A percentile compares a stretch with the other conserved stretches of the same genome.
These are phyloP conservation scores for Brachionus calyciflorus DNA, from an alignment of 1,140 invertebrate genomes.

Conservation along the genomic window DNA sequence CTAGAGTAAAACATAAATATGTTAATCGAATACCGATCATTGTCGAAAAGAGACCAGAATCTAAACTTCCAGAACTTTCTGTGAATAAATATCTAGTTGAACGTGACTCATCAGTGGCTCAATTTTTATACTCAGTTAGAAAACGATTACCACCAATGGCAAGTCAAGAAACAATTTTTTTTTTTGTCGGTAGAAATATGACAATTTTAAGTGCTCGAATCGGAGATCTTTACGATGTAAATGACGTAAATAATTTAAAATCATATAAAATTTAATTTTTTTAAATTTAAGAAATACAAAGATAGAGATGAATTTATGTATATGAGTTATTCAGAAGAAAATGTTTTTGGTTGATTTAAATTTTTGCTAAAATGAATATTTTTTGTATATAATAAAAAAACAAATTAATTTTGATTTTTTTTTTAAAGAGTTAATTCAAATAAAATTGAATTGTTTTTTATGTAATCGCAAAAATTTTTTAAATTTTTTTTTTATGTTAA, in stretches of 20 bases:
- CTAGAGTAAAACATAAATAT: slow-evolving; percentile 97
- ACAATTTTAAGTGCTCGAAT: neutral
- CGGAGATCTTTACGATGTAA: neutral
- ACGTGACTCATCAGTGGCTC: slow-evolving; percentile 95
- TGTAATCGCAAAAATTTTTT: too few relatives aligned
- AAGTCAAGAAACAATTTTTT: slow-evolving; percentile 36
- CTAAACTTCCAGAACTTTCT: slow-evolving; percentile 93
- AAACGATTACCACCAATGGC: slow-evolving; percentile 66
- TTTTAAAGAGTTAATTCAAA: neutral
- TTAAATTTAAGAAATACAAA: slow-evolving; percentile 1
- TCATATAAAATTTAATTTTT: too few relatives aligned
- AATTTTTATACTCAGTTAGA: slow-evolving; percentile 97
- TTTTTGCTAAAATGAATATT: neutral
- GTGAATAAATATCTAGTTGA: slow-evolving; percentile 99
- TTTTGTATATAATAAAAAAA: neutral
- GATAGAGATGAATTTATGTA: slow-evolving; percentile 44
- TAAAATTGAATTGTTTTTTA: neutral
- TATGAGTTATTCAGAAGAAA: slow-evolving; percentile 34
- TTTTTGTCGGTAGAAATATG: slow-evolving; percentile 15
- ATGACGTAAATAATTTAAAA: too few relatives aligned
- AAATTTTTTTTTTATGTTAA: too few relatives aligned
- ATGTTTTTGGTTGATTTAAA: slow-evolving; percentile 29
- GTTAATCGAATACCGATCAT: slow-evolving; percentile 96
- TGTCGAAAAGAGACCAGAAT: slow-evolving; percentile 96
- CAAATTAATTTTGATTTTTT: too few relatives aligned